These are phyloP conservation scores for Diachasmimorpha longicaudata DNA, from an alignment of 1,140 invertebrate genomes.

Conservation along the genomic window DNA sequence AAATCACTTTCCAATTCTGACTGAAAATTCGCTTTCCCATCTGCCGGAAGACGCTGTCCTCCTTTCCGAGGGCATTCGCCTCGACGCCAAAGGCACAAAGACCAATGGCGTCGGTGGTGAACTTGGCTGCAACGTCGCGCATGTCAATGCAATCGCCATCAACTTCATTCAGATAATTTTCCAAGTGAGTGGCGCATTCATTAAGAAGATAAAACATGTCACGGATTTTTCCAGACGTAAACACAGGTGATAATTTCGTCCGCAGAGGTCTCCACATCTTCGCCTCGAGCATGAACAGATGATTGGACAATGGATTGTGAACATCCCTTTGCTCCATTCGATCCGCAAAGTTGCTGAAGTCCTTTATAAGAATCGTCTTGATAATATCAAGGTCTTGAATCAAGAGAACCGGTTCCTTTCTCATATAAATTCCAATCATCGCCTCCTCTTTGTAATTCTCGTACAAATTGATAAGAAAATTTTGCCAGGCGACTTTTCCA, in stretches of 20 bases:
- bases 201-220: constrained; percentile 58
- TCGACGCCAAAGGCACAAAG: constrained; percentile 67
- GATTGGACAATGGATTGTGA: constrained; percentile 43
- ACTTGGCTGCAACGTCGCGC: constrained; percentile 59
- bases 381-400: constrained; percentile 57
- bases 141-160: constrained; percentile 58
- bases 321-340: constrained; percentile 45
- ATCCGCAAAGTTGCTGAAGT: constrained; percentile 59
- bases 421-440: constrained; percentile 14
- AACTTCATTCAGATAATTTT: constrained; percentile 48
- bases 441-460: constrained; percentile 3
- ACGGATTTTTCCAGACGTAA: constrained; percentile 63
- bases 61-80: constrained; percentile 59
- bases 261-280: constrained; percentile 21
- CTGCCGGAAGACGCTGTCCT: constrained; percentile 59
- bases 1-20: constrained; percentile 38
- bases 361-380: constrained; percentile 60
- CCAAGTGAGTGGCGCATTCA: constrained; percentile 54
- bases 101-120: constrained; percentile 65
- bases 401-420: constrained; percentile 46
- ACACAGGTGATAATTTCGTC: constrained; percentile 48
- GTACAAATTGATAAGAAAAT: constrained; percentile 15
- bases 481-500: neutral
- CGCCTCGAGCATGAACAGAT: constrained; percentile 47
- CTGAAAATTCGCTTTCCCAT: constrained; percentile 41